These are phyloP conservation scores for Cisticola juncidis DNA, from an alignment of 2,113 vertebrate species.

Conservation along the genomic window DNA sequence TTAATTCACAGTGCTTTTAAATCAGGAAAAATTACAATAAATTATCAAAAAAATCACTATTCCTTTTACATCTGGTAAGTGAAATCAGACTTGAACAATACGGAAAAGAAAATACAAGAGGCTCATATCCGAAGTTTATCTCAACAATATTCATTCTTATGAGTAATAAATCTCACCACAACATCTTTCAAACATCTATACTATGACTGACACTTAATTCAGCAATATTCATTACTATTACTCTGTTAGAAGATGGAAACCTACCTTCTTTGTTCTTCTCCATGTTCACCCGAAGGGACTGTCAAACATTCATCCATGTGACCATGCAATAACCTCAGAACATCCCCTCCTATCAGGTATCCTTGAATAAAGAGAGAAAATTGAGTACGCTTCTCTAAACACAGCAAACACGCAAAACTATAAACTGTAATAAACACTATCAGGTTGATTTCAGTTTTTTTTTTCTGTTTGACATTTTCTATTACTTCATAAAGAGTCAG, in stretches of 20 bases:
- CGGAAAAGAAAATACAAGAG: background rate
- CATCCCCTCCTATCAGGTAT: constrained; percentile 93
- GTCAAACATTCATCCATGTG: constrained; percentile 98
- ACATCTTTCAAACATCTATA: background rate
- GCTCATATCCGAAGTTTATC: background rate
- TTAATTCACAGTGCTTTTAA: background rate
- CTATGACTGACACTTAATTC: background rate
- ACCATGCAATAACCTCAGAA: constrained; percentile 90
- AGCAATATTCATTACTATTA: background rate
- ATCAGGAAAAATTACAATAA: background rate
- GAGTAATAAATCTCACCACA: background rate
- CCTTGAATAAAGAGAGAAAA: constrained; percentile 73
- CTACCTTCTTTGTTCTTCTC: constrained; percentile 93
- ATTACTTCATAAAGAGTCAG: background rate
- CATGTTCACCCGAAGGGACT: constrained; percentile 90
- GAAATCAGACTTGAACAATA: background rate
- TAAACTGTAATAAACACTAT: background rate
- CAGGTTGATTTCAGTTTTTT: rapidly evolving
- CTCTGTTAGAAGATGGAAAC: background rate
- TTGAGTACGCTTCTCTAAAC: background rate
- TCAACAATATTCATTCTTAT: background rate
- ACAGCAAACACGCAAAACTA: rapidly evolving
- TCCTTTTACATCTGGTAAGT: background rate
- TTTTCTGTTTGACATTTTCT: background rate
- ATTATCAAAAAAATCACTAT: background rate